Base-by-base conservation (phyloP, 2,888 invertebrate genomes). In the Hypselothyrea guttata region DNA sequence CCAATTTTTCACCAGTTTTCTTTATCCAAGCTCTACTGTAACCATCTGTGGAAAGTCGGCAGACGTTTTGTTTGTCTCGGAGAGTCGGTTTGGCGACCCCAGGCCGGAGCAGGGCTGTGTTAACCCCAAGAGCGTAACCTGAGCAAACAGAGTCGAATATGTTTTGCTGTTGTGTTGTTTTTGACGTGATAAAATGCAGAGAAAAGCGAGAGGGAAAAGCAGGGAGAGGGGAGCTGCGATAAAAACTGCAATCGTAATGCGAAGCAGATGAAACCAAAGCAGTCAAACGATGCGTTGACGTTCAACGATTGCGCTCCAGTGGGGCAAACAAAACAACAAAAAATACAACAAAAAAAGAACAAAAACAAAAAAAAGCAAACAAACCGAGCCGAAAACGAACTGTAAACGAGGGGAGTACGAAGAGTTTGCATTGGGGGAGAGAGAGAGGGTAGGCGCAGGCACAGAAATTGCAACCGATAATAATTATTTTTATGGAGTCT, bases 401-500 rank as follows among this genome's bases (percentile, higher is more conserved):
- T 38, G 16, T 7, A 18, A 22, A 27, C 22, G 7, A 11, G 15
- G 31, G 27, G 22, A 33, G 27, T 37, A 1, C 30, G 38, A 27
- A 7, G n/a, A n/a, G 16, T 9, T 18, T 8, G n/a, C n/a, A 44
- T 4, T 3, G 7, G 33, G 13, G 33, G 7, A 18, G 13, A 7
- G 13, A 18, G 35, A 15, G 47, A 9, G 7, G 9, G 45, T 8
- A 8, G 28, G 55, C 54, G 38, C 73, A 70, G 79, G 76, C 87
- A 77, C 85, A 89, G 89, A 88, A 88, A 89, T 88, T 88, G 88
- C 88, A 88, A 77, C 89, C 89, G 89, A 89, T 89, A 89, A 89
- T 89, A 89, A 89, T 89, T 89, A 89, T 89, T 89, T 89, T 89
- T 89, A 89, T 89, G 88, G 88, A 89, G 89, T 89, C 89, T 89